Evolutionary conservation across 1,140 invertebrate genomes (phyloP).

Genomic region (Geopemphigus sp.): DNA sequence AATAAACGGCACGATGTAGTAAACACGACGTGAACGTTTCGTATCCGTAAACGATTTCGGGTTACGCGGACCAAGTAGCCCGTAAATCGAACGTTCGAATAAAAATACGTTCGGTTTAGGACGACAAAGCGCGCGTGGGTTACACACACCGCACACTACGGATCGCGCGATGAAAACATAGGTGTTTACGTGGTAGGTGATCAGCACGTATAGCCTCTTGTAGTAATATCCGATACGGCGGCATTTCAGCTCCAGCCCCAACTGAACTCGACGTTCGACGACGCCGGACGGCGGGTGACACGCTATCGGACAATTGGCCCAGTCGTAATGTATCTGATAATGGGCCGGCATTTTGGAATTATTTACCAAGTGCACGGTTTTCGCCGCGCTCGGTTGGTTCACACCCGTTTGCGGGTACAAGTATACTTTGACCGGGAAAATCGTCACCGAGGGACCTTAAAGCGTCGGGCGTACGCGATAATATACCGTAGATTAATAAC

Average conservation of each 20-base stretch:
- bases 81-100: too few species aligned
- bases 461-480: neutral
- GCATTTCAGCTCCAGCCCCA: constrained; percentile 13
- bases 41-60: neutral
- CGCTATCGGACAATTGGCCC: constrained; percentile 1
- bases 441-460: constrained; percentile 34
- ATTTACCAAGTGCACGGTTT: neutral
- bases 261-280: neutral
- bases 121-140: too few species aligned
- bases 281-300: constrained; percentile 7
- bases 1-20: neutral
- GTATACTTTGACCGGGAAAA: neutral
- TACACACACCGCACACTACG: too few species aligned
- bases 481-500: too few species aligned
- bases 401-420: neutral
- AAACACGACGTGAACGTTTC: neutral
- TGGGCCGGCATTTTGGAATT: neutral
- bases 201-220: constrained; percentile 27
- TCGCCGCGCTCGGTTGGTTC: neutral
- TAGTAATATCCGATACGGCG: constrained; percentile 12
- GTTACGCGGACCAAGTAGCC: too few species aligned
- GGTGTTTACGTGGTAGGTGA: constrained; percentile 24
- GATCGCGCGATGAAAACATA: too few species aligned
- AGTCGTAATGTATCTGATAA: constrained; percentile 26
- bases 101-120: too few species aligned